Evolutionary conservation across 2,888 invertebrate species (phyloP), one percentile per base, ranked within the genome.

Genomic region (Molorchus minor): DNA sequence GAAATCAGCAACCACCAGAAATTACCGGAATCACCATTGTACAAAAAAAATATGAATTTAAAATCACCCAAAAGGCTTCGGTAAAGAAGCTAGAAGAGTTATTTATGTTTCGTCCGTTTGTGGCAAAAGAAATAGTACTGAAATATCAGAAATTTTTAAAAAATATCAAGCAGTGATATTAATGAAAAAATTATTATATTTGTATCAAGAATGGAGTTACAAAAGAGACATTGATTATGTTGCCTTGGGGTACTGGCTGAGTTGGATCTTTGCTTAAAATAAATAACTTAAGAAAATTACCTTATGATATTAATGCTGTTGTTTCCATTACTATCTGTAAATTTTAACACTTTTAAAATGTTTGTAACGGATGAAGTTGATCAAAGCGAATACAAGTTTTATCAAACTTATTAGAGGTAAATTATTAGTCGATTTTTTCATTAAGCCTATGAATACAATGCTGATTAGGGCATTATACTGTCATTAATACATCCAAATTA

Each of bases 211-310:
- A 71, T 43, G 71, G 69, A 4, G 54, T 80, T 20, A 62, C 45
- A 1, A 62, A 61, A 2, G 61, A 69, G 7, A 71, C 68, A 2
- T 54, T 78, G 19, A 13, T 71, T 8, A 67, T 66, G 33, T 71
- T 72, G 65, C 77, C 78, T 21, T n/a, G 69, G 74, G 55, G 55
- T 79, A 29, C 67, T 80, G 51, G 63, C 69, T 2, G 64, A 69
- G 45, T 44, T 61, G 10, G 52, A 70, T 58, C 33, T 77, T 16
- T 35, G 59, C 13, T 51, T 5, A 77, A 75, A 68, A 49, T 79
- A 3, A 19, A 65, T 1, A 17, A 70, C 20, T 51, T 79, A 10
- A 71, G 71, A 62, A 46, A 59, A 15, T 49, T 77, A 36, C 63
- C 69, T 2, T 64, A 68, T 45, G 68, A 72, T 62, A 60, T 79